Evolutionary conservation across 2,888 invertebrate genomes (phyloP).

Genomic region (Slavum lentiscoides): DNA sequence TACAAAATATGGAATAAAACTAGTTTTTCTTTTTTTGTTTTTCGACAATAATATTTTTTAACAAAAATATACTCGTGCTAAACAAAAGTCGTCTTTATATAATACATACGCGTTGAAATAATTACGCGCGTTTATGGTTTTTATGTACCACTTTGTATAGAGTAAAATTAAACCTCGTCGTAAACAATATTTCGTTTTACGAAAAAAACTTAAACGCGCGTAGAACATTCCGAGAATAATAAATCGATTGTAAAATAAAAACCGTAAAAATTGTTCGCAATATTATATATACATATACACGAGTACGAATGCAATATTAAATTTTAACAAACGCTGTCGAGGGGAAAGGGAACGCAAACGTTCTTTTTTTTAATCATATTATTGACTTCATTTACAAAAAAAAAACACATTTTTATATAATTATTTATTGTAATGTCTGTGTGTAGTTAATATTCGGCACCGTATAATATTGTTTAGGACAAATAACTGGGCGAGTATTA

Average conservation of each 20-base stretch:
- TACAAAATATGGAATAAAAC: not conserved
- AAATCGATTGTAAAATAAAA: not conserved
- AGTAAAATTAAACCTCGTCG: not conserved
- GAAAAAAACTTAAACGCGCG: not conserved
- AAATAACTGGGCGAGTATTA: too few relatives aligned
- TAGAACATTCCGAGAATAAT: not conserved
- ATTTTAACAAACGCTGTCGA: not conserved
- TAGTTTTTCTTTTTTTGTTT: not conserved
- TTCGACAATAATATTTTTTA: not conserved
- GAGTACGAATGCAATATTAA: not conserved
- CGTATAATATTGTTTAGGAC: too few relatives aligned
- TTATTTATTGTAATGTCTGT: too few relatives aligned
- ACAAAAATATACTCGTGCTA: not conserved
- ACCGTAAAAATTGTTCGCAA: not conserved
- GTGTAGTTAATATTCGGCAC: too few relatives aligned
- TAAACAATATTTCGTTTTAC: not conserved
- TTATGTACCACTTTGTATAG: not conserved
- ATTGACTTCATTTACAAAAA: conserved; percentile 14
- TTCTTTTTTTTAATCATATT: not conserved
- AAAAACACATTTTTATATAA: not conserved
- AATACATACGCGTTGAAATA: not conserved
- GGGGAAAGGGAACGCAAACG: not conserved
- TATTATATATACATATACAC: not conserved
- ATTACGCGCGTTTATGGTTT: too few relatives aligned
- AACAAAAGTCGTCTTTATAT: not conserved